Evolutionary conservation across 2,113 vertebrate genomes (phyloP), one percentile per base, ranked within the genome.

Genomic region (Symphodus melops): DNA sequence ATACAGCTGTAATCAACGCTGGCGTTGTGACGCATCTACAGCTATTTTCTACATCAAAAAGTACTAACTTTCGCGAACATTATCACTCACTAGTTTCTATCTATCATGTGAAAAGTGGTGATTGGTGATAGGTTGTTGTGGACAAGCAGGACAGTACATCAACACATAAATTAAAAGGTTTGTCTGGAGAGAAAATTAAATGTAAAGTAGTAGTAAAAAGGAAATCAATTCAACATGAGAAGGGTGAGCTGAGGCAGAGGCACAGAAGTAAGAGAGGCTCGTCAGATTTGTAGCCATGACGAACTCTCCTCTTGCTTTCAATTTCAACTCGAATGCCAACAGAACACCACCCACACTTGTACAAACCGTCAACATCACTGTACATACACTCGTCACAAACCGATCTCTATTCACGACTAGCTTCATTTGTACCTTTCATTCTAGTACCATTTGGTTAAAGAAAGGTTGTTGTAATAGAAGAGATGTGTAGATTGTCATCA

Each of bases 311-410:
- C 56, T 58, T 46, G 44, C 68, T 79, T 8, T 53, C 68, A 42
- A 74, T 83, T 78, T 66, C 81, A 75, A 79, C 57, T 8, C 56
- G 68, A 44, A 74, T 83, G 80, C 71, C 82, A 75, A 79, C 57
- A 77, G 71, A 78, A 75, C 53, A 65, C 48, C 55, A 23, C 79
- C 72, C 72, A 88, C 86, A 68, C 77, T 16, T 88, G 86, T 86
- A 84, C 52, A 90, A 79, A 81, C 12, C 21, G 56, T 75, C 51
- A 81, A 12, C 39, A 77, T 73, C 13, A 64, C 68, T 88, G 87
- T 86, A 90, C 36, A 86, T 85, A 85, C 17, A n/a, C 55, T 7
- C 55, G 48, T 63, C n/a, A 3, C 48, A 81, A 68, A 52, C 52
- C 42, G 39, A 68, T 79, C 58, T 82, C 64, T 70, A 70, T 21